Conservation (phyloP, 2,113 vertebrate species). For the Nesogale talazaci region DNA sequence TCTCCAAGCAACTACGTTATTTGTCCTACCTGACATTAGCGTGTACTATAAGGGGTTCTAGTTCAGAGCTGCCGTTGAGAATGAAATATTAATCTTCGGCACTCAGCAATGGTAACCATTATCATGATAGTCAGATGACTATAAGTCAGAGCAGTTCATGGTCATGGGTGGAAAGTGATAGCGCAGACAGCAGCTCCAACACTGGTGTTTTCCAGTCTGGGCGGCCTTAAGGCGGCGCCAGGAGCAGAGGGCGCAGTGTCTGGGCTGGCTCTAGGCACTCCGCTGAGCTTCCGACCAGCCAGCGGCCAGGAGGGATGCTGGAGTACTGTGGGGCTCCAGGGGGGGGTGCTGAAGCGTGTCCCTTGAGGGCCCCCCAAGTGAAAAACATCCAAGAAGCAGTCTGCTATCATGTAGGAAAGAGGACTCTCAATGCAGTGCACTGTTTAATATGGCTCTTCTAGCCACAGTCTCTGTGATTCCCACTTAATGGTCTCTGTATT, state of each 20-base stretch:
- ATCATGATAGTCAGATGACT: neutral
- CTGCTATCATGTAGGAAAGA: neutral
- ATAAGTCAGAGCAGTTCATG: slow-evolving; percentile 12
- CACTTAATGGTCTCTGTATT: too few relatives aligned
- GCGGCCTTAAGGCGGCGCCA: neutral
- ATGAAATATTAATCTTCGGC: slow-evolving; percentile 8
- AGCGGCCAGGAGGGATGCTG: neutral
- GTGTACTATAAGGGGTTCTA: neutral
- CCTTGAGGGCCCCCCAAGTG: neutral
- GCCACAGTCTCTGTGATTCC: too few relatives aligned
- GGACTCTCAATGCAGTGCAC: neutral
- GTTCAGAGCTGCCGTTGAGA: slow-evolving; percentile 18
- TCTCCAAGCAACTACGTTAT: slow-evolving; percentile 23
- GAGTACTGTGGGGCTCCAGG: neutral
- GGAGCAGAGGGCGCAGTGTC: neutral
- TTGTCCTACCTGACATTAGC: neutral
- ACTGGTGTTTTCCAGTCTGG: neutral
- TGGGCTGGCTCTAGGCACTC: neutral
- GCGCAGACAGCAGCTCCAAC: slow-evolving; percentile 18
- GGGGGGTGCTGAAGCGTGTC: neutral
- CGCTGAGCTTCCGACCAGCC: neutral
- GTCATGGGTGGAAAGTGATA: neutral
- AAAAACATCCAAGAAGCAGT: neutral
- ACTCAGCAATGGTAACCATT: neutral
- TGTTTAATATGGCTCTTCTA: too few relatives aligned